phyloP scores from a whole-genome alignment of 2,888 invertebrate genomes.

The Sphaerophoria taeniata region DNA sequence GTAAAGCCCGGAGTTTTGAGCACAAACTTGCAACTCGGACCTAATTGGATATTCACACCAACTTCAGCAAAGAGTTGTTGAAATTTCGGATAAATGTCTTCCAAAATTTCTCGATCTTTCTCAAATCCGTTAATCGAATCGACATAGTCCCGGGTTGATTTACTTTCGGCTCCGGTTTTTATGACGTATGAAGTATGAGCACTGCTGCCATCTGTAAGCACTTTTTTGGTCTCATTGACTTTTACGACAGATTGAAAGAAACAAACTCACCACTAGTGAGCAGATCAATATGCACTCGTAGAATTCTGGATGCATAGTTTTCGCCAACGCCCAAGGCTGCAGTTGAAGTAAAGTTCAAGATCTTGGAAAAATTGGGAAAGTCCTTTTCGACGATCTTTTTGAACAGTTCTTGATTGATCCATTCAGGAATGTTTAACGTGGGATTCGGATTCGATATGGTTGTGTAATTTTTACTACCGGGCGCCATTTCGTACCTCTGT shows the following conservation, averaged over 20 bases:
- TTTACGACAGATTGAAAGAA: background rate
- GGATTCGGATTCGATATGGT: constrained; percentile 1
- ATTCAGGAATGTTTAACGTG: background rate
- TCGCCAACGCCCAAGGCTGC: constrained; percentile 77
- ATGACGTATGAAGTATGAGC: constrained; percentile 77
- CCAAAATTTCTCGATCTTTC: constrained; percentile 37
- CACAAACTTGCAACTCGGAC: constrained; percentile 42
- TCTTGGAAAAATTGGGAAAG: constrained; percentile 69
- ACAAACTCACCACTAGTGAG: constrained; percentile 75
- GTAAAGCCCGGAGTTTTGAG: constrained; percentile 2
- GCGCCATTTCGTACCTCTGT: background rate
- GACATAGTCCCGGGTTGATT: constrained; percentile 11
- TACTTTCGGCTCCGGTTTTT: constrained; percentile 74
- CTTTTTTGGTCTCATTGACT: background rate
- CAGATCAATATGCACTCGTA: constrained; percentile 75
- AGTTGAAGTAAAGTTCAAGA: constrained; percentile 73
- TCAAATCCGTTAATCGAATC: constrained; percentile 14
- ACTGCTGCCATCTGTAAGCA: constrained; percentile 75
- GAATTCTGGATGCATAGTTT: constrained; percentile 78
- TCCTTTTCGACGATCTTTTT: constrained; percentile 75
- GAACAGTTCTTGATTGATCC: constrained; percentile 72
- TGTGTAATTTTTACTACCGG: background rate
- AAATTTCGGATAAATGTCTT: constrained; percentile 78
- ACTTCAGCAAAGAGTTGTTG: constrained; percentile 77
- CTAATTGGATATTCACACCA: constrained; percentile 48